Evolutionary conservation across 2,888 invertebrate genomes (phyloP).

Genomic region (Boloria selene): DNA sequence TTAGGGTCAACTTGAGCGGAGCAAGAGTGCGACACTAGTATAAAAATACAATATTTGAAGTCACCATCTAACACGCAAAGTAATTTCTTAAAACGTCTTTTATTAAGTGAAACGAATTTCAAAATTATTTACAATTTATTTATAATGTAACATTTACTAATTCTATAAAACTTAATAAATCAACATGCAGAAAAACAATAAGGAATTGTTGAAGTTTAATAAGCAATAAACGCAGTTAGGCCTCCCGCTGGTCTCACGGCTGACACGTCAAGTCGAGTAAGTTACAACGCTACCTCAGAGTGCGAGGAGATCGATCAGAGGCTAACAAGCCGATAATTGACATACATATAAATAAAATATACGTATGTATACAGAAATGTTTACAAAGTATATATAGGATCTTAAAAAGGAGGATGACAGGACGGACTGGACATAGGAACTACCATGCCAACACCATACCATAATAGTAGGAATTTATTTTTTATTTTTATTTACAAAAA

Average conservation of each 20-base stretch:
- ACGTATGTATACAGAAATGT: not conserved
- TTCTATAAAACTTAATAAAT: not conserved
- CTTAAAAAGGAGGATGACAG: slow-evolving; percentile 6
- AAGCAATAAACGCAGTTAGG: slow-evolving; percentile 38
- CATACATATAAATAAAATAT: slow-evolving; percentile 44
- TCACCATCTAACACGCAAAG: too few species aligned
- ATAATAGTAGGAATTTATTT: too few species aligned
- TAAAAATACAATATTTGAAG: too few species aligned
- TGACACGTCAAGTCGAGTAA: slow-evolving; percentile 53
- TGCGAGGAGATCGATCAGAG: slow-evolving; percentile 61
- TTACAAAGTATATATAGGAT: not conserved
- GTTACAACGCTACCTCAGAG: slow-evolving; percentile 54
- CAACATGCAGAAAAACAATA: not conserved
- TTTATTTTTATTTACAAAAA: too few species aligned
- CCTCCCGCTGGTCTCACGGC: slow-evolving; percentile 43
- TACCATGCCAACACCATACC: too few species aligned
- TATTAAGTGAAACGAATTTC: too few species aligned
- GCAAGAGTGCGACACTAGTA: too few species aligned
- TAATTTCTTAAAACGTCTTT: not conserved
- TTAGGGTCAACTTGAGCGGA: too few species aligned
- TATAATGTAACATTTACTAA: not conserved
- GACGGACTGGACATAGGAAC: too few species aligned
- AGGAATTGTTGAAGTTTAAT: slow-evolving; percentile 3
- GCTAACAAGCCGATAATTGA: slow-evolving; percentile 74
- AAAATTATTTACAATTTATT: not conserved